phyloP scores from a whole-genome alignment of 2,888 invertebrate species.

The Pimpla rufipes region DNA sequence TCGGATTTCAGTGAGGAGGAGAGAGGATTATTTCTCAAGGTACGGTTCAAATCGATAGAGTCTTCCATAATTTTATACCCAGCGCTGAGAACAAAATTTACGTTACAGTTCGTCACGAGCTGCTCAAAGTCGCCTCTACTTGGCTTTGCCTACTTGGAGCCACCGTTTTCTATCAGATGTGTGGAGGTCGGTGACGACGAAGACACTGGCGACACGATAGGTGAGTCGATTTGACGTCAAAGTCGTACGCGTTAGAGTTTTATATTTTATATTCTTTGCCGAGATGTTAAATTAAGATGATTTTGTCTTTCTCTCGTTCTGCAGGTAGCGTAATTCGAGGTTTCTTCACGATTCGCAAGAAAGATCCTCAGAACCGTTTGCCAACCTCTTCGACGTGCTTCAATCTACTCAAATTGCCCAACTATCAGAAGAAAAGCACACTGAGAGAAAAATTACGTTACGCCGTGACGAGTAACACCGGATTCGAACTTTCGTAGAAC shows the following conservation, averaged over 20 bases:
- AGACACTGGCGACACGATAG: conserved; percentile 95
- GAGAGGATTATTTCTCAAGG: conserved; percentile 97
- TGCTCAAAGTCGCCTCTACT: conserved; percentile 98
- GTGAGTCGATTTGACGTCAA: too few relatives aligned
- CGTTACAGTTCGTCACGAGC: conserved; percentile 93
- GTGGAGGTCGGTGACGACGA: conserved; percentile 99
- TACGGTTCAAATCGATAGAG: conserved; percentile 79
- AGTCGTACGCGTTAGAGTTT: too few relatives aligned
- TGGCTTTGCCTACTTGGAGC: conserved; percentile 98
- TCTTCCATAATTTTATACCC: background rate
- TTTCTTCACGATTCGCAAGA: conserved; percentile 98
- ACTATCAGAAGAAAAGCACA: conserved; percentile 98
- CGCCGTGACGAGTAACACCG: conserved; percentile 98
- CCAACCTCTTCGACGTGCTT: conserved; percentile 99
- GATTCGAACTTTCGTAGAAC: conserved; percentile 98
- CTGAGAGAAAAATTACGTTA: conserved; percentile 98
- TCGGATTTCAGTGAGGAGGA: conserved; percentile 97
- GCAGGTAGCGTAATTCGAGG: conserved; percentile 98
- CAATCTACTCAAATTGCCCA: conserved; percentile 98
- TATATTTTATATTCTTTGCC: too few relatives aligned
- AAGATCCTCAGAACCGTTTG: conserved; percentile 96
- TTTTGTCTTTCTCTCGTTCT: conserved; percentile 56
- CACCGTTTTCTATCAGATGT: conserved; percentile 99
- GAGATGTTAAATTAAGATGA: background rate
- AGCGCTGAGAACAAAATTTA: conserved; percentile 35